Base-by-base conservation (phyloP, 2,888 invertebrate species). In the Microctonus brassicae region DNA sequence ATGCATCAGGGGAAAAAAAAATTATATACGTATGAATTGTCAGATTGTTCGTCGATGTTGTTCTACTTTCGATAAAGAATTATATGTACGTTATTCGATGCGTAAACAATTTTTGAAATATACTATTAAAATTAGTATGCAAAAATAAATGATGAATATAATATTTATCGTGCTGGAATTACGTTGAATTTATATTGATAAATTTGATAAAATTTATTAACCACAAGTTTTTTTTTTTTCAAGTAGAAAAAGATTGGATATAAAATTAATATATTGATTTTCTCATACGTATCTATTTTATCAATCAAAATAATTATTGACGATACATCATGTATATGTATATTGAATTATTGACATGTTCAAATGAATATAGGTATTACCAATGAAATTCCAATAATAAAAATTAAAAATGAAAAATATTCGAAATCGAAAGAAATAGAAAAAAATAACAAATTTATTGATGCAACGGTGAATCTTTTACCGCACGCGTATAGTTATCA, bases 261-360 rank as follows among this genome's bases (percentile, higher is more conserved):
- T 9, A 47, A 17, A 47, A 47, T 47, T 9, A 47, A n/a, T 47
- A n/a, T n/a, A 17, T 63, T 22, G 53, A 57, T 55, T 33, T 24
- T 34, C 39, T 55, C 36, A 66, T 64, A 47, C 17, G n/a, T n/a
- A n/a, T n/a, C n/a, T n/a, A 24, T 52, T 47, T 22, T 13, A 33
- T 53, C 29, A 6, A 64, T 53, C 47, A 52, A 20, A 34, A 29
- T 53, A 64, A 69, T 69, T 52, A 69, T 36, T 22, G 62, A 17
- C 62, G 29, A 69, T 69, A 69, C 22, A 64, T 70, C 70, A 66
- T n/a, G 6, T 6, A 47, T 63, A 22, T 17, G 3, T 34, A 60
- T 60, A 61, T 70, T 70, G 47, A n/a, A 64, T 64, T 24, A 63
- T 63, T 47, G 55, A 22, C 1, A 53, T 29, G 52, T 24, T 26